Conservation (phyloP, 2,113 vertebrate genomes). For the Collichthys lucidus region DNA sequence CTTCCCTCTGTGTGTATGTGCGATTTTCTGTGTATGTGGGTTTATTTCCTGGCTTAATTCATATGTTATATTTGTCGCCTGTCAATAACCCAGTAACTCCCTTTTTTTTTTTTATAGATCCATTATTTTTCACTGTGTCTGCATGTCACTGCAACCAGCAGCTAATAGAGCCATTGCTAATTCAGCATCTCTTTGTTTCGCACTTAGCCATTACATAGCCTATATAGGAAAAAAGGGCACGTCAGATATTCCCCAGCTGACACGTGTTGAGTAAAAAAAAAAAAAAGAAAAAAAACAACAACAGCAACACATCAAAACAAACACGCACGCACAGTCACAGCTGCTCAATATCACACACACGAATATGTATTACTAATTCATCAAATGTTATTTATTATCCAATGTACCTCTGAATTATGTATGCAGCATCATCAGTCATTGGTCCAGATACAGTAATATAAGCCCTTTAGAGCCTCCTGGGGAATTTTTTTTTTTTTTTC, state of each 20-base stretch:
- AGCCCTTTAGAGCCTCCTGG: slow-evolving; percentile 53
- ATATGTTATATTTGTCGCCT: slow-evolving; percentile 32
- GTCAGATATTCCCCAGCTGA: slow-evolving; percentile 4
- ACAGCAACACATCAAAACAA: slow-evolving; percentile 11
- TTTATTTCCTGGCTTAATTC: slow-evolving; percentile 41
- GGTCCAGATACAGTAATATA: slow-evolving; percentile 62
- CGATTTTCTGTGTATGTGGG: neutral
- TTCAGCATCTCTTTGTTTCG: slow-evolving; percentile 39
- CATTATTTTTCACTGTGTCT: slow-evolving; percentile 6
- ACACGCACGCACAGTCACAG: slow-evolving; percentile 11
- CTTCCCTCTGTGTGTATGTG: slow-evolving; percentile 1
- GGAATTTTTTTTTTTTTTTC: slow-evolving; percentile 35
- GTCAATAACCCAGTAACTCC: slow-evolving; percentile 27
- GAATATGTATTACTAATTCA: slow-evolving; percentile 73
- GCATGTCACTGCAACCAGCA: neutral
- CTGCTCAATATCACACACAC: slow-evolving; percentile 52
- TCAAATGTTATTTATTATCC: slow-evolving; percentile 76
- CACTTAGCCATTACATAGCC: neutral
- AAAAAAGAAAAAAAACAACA: neutral
- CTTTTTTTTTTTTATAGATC: neutral
- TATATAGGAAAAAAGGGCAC: neutral
- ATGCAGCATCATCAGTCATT: slow-evolving; percentile 74
- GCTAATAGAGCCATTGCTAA: slow-evolving; percentile 31
- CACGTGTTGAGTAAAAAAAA: slow-evolving; percentile 8
- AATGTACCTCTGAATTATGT: slow-evolving; percentile 72